Percentiles rank a stretch among this genome's conserved stretches.
These are phyloP conservation scores for Ricordea florida DNA, from an alignment of 92 coral and sea anemone species.

Conservation along the genomic window DNA sequence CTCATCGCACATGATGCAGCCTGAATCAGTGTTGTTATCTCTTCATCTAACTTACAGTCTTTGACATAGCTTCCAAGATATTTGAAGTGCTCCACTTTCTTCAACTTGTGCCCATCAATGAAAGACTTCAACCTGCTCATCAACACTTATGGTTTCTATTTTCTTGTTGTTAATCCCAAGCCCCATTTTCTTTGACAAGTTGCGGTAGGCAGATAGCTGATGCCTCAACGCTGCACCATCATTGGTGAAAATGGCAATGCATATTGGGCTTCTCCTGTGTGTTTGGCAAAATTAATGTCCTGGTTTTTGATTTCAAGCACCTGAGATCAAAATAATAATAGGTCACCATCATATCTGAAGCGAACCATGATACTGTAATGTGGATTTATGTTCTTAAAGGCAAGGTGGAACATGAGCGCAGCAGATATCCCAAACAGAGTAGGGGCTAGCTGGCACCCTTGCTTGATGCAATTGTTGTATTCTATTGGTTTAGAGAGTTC, in stretches of 20 bases:
- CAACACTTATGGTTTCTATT: conserved; percentile 44
- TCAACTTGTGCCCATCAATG: conserved; percentile 17
- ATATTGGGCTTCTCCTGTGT: conserved; percentile 19
- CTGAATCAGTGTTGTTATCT: background rate
- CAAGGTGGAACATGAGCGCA: background rate
- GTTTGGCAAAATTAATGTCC: background rate
- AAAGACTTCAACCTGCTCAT: conserved; percentile 28
- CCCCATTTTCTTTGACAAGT: conserved; percentile 41
- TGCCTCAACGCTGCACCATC: background rate
- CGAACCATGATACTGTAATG: conserved; percentile 30
- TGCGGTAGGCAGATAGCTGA: conserved; percentile 25
- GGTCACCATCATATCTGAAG: conserved; percentile 48
- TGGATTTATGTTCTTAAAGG: conserved; percentile 23
- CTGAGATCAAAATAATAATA: conserved; percentile 28
- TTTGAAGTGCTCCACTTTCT: conserved; percentile 28
- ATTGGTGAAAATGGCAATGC: conserved; percentile 16
- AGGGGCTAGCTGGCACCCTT: conserved; percentile 8
- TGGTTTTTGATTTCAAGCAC: conserved; percentile 53
- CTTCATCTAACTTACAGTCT: conserved; percentile 20
- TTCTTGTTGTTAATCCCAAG: conserved; percentile 44
- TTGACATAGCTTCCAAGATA: conserved; percentile 41
- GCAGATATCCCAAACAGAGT: conserved; percentile 29
- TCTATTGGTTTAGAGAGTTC: conserved; percentile 23
- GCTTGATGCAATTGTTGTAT: conserved; percentile 20
- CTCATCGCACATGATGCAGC: conserved; percentile 43